These are phyloP conservation scores for Odontocolon sp. DNA, from an alignment of 2,888 invertebrate species.

Conservation along the genomic window DNA sequence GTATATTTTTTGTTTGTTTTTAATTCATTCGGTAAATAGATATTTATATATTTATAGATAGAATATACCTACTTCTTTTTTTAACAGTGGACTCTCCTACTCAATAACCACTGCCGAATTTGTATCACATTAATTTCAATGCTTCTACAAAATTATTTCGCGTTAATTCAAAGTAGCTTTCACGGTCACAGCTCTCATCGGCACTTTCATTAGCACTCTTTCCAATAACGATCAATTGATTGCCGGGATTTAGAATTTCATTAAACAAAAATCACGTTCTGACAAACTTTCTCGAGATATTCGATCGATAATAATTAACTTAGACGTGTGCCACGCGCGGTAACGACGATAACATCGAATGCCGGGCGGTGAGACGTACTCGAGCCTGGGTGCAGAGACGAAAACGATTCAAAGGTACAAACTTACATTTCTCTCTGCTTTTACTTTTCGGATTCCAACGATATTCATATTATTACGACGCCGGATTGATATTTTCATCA, in stretches of 20 bases:
- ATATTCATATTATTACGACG: conserved; percentile 35
- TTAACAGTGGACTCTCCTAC: conserved; percentile 55
- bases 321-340: background rate
- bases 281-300: background rate
- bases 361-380: conserved; percentile 15
- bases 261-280: conserved; percentile 2
- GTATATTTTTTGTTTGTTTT: conserved; percentile 32
- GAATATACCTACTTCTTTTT: conserved; percentile 61
- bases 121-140: conserved; percentile 76
- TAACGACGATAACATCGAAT: background rate
- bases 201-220: conserved; percentile 48
- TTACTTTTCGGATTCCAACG: conserved; percentile 21
- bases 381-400: conserved; percentile 45
- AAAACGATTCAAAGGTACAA: conserved; percentile 47
- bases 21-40: conserved; percentile 54
- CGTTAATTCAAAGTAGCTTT: conserved; percentile 34
- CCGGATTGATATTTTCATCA: conserved; percentile 34
- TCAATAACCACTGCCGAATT: conserved; percentile 69
- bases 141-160: conserved; percentile 66
- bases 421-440: conserved; percentile 45
- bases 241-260: conserved; percentile 12
- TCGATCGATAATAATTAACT: conserved; percentile 18
- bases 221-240: conserved; percentile 11
- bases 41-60: conserved; percentile 61
- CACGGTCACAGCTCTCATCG: conserved; percentile 57